These are phyloP conservation scores for Cydia strobilella DNA, from an alignment of 1,140 invertebrate genomes.

Conservation along the genomic window DNA sequence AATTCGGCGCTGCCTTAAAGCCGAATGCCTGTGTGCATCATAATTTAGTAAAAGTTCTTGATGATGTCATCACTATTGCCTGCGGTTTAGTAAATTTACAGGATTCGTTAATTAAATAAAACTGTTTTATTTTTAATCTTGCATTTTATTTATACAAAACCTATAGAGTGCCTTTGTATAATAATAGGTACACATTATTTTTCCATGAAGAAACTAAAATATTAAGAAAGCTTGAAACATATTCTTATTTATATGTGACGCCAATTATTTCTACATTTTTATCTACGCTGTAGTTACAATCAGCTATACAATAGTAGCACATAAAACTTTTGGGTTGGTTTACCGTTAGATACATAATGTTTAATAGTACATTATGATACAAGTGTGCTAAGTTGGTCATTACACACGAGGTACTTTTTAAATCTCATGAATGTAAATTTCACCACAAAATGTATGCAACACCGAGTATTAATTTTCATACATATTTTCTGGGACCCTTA, in stretches of 20 bases:
- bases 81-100: conserved; percentile 55
- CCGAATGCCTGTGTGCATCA: conserved; percentile 47
- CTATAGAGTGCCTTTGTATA: no score
- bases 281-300: conserved; percentile 48
- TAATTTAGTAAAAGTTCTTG: conserved; percentile 41
- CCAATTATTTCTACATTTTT: conserved; percentile 42
- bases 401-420: no score
- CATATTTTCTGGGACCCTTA: no score
- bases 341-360: conserved; percentile 46
- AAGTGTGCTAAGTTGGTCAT: no score
- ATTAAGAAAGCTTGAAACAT: no score
- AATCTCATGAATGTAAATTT: no score
- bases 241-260: background rate
- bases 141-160: no score
- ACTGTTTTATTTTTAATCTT: conserved; percentile 33
- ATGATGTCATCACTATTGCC: conserved; percentile 51
- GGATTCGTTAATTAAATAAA: conserved; percentile 50
- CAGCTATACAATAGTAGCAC: conserved; percentile 56
- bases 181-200: no score
- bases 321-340: conserved; percentile 43
- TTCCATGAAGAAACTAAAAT: no score
- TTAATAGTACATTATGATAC: no score
- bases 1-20: conserved; percentile 48
- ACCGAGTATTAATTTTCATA: no score
- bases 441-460: no score